Percentiles rank a stretch among this genome's conserved stretches.
Evolutionary conservation across 1,140 invertebrate genomes (phyloP).

Genomic region (Drosophila orosa): DNA sequence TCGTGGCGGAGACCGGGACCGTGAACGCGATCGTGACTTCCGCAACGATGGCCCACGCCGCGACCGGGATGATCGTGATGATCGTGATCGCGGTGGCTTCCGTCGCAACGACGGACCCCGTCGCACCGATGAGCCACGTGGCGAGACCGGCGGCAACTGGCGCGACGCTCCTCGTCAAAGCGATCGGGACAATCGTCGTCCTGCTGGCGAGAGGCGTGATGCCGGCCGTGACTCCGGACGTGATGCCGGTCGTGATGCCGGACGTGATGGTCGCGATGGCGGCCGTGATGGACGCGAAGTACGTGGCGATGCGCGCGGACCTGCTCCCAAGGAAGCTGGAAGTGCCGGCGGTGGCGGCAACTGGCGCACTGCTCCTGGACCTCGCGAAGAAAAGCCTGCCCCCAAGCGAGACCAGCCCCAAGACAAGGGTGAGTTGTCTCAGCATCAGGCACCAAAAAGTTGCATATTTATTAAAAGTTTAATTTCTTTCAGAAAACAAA

Average conservation of each 20-base stretch:
- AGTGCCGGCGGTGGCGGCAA: slow-evolving; percentile 62
- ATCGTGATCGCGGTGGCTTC: slow-evolving; percentile 67
- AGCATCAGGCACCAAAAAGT: no score
- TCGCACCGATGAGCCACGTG: slow-evolving; percentile 82
- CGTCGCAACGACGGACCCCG: slow-evolving; percentile 76
- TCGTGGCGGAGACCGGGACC: slow-evolving; percentile 67
- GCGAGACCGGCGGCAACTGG: slow-evolving; percentile 82
- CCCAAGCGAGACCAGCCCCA: slow-evolving; percentile 69
- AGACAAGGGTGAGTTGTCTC: slow-evolving; percentile 65
- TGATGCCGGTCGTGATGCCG: slow-evolving; percentile 53
- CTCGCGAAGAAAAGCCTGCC: slow-evolving; percentile 73
- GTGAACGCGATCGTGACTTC: slow-evolving; percentile 59
- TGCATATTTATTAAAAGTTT: background rate
- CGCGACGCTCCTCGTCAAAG: slow-evolving; percentile 72
- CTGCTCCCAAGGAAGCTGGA: slow-evolving; percentile 57
- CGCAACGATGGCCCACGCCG: slow-evolving; percentile 79
- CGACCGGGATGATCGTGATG: slow-evolving; percentile 73
- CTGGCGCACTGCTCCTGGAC: slow-evolving; percentile 75
- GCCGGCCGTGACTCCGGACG: slow-evolving; percentile 22
- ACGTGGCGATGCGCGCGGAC: slow-evolving; percentile 44
- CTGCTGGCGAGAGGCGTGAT: slow-evolving; percentile 72
- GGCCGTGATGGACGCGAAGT: slow-evolving; percentile 21
- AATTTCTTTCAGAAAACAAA: slow-evolving; percentile 67
- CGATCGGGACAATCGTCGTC: slow-evolving; percentile 76
- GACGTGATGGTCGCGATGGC: slow-evolving; percentile 13